Evolutionary conservation across 2,797 vertebrate genomes (phyloP), one percentile per base, ranked within the genome.

Genomic region (Pagetopsis macropterus): DNA sequence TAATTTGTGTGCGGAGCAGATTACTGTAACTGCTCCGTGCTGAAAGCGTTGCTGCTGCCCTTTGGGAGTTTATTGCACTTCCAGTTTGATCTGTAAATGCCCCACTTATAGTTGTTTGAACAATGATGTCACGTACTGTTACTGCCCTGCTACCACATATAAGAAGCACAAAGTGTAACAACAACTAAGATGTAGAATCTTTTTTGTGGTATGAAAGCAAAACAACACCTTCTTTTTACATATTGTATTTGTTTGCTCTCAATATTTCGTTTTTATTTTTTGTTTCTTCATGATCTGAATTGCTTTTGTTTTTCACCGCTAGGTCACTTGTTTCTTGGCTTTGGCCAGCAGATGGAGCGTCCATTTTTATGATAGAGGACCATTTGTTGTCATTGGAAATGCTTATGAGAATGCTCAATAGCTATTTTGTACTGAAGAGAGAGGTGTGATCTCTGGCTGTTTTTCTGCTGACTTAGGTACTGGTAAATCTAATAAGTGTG

Each of bases 1-100:
- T 88, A 61, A 84, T 90, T 89, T 86, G 88, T 87, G 65, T 85
- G 76, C 78, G 0, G 76, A 58, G 70, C 82, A 87, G 74, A 89
- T 83, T 82, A 84, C 83, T 76, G 65, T 82, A 80, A 76, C 75
- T 19, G 76, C 52, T 31, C 60, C 9, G 5, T 51, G 65, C 41
- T 54, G 40, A 15, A 44, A 21, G 31, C 55, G 54, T 19, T 37
- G 33, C 72, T 57, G 46, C 54, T 61, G 55, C 9, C 40, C 14
- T 43, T 37, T 41, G 50, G 40, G 50, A 72, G 9, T 54, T 41
- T 61, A 48, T 13, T 33, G 43, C 61, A 60, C 9, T 5, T 60
- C 13, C 3, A 52, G 8, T 10, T 52, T 54, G 33, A 68, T 75
- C 55, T 63, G 19, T 52, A 9, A 49, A 12, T 78, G 69, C 33